Percentiles rank a stretch among this genome's conserved stretches.
Evolutionary conservation across 2,888 invertebrate genomes (phyloP).

Genomic region (Mycalesis mineus): DNA sequence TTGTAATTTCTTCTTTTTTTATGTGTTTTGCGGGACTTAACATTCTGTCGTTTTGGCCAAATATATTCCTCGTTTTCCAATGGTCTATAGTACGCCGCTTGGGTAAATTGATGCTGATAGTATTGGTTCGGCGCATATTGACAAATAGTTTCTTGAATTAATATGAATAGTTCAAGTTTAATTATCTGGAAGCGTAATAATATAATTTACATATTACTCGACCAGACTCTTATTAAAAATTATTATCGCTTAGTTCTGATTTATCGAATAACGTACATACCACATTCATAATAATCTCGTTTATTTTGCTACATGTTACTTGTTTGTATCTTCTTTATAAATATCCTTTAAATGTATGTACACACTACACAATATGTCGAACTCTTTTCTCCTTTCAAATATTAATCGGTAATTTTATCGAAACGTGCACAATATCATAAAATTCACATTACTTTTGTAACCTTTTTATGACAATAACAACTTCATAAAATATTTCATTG

Average conservation of each 20-base stretch:
- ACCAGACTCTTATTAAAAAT: not conserved
- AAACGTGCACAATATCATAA: not conserved
- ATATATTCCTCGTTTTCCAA: slow-evolving; percentile 6
- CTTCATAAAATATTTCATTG: not conserved
- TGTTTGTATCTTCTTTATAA: not conserved
- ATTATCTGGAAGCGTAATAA: slow-evolving; percentile 13
- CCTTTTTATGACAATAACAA: not conserved
- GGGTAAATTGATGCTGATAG: slow-evolving; percentile 3
- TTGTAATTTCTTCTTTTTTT: slow-evolving; percentile 3
- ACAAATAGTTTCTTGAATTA: slow-evolving; percentile 11
- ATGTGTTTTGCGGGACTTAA: not conserved
- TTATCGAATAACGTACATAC: slow-evolving; percentile 9
- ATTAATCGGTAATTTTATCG: not conserved
- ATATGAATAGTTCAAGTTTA: slow-evolving; percentile 16
- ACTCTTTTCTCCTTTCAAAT: not conserved
- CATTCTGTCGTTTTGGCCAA: not conserved
- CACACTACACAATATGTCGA: not conserved
- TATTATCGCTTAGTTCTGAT: too few species aligned
- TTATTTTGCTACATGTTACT: too few species aligned
- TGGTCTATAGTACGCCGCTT: slow-evolving; percentile 13
- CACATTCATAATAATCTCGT: slow-evolving; percentile 10
- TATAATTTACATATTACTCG: not conserved
- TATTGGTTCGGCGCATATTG: slow-evolving; percentile 4
- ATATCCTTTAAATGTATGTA: not conserved
- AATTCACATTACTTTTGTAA: not conserved